Base-by-base conservation (phyloP, 2,113 vertebrate genomes). In the Panthera leo region DNA sequence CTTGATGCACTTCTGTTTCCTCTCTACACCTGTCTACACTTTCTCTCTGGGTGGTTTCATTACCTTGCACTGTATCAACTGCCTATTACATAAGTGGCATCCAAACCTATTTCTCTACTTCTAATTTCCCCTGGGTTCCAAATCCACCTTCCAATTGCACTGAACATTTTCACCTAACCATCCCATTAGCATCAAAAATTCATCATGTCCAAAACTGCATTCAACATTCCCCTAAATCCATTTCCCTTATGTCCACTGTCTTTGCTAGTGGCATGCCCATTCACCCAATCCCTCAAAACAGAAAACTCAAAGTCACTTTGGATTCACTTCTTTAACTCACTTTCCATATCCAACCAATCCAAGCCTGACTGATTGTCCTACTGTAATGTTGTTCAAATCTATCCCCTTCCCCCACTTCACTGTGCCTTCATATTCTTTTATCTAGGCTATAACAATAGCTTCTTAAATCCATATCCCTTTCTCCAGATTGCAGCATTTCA, bases 81-180 rank as follows among this genome's bases (percentile, higher is more conserved):
- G 10, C 19, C 45, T 63, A 34, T 42, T 42, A 63, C 25, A 3
- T 53, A 19, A 89, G 51, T 61, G 71, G 67, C 7, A 75, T 65
- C 27, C 31, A 83, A 85, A 88, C 70, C 16, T 71, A 39, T 65
- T 65, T 78, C 48, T 42, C 53, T 27, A 75, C n/a, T 21, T 91
- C 21, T 85, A 15, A 75, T 85, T 61, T 87, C 73, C 39, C n/a
- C 65, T 78, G 70, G 7, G 15, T 58, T 92, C 78, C 68, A 90
- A 90, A 97, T 70, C 21, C 10, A 82, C 70, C 29, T 93, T 63
- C 34, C 16, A 92, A 27, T 5, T 67, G n/a, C n/a, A 88, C 13
- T 85, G 10, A 58, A 94, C 12, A 79, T 65, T 94, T 68, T 96
- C 19, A 95, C 36, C 53, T 83, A 78, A 82, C 39, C n/a, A 78